Conservation (phyloP, 2,888 invertebrate species). For the Fabriciana adippe region DNA sequence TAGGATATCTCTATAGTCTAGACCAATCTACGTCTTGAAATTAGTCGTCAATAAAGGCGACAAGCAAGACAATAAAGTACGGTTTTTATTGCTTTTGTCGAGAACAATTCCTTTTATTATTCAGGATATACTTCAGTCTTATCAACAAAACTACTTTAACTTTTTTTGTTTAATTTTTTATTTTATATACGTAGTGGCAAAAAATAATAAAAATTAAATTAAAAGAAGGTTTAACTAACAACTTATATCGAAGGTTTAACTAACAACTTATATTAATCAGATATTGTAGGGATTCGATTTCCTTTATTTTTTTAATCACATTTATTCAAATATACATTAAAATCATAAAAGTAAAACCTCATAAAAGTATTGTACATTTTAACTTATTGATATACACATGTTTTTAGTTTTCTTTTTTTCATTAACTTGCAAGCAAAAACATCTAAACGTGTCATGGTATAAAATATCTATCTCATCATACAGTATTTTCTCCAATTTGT, state of each 20-base stretch:
- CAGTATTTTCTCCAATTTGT: neutral
- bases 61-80: conserved; percentile 59
- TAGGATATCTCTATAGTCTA: conserved; percentile 21
- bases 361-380: too few relatives aligned
- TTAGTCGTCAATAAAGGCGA: conserved; percentile 34
- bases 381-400: too few relatives aligned
- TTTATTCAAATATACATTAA: too few relatives aligned
- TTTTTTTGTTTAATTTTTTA: neutral
- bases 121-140: neutral
- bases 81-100: conserved; percentile 62
- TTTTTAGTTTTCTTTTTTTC: too few relatives aligned
- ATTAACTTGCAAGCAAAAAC: too few relatives aligned
- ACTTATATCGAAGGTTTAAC: neutral
- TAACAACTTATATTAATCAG: neutral
- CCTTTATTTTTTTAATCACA: neutral
- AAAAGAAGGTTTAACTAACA: neutral
- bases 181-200: neutral
- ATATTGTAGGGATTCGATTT: too few relatives aligned
- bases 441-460: too few relatives aligned
- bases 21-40: conserved; percentile 29
- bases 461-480: too few relatives aligned
- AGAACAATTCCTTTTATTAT: conserved; percentile 53
- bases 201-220: too few relatives aligned
- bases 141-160: neutral
- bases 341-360: too few relatives aligned